Evolutionary conservation across 1,140 invertebrate species (phyloP).

Genomic region (Ips nitidus): DNA sequence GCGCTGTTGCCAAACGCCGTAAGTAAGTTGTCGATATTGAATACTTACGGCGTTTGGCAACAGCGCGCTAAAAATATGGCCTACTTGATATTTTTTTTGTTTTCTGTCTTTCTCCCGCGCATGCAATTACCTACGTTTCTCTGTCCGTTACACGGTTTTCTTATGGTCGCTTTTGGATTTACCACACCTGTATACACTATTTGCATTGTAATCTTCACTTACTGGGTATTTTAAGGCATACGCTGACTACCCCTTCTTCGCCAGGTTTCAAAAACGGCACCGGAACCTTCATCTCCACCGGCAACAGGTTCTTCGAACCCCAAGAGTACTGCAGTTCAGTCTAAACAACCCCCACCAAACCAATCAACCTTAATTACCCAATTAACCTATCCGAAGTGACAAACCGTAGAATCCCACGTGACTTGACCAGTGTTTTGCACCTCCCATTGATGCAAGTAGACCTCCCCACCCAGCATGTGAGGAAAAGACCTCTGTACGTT

Average conservation of each 20-base stretch:
- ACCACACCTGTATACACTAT: too few species aligned
- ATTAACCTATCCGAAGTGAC: background rate
- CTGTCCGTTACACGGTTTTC: too few species aligned
- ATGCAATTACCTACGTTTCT: too few species aligned
- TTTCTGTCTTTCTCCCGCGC: too few species aligned
- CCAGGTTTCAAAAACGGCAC: conserved; percentile 49
- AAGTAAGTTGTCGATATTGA: too few species aligned
- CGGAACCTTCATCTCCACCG: conserved; percentile 38
- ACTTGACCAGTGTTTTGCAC: conserved; percentile 48
- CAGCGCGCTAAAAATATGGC: too few species aligned
- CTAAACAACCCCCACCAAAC: conserved; percentile 41
- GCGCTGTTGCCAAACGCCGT: too few species aligned
- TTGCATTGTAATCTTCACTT: too few species aligned
- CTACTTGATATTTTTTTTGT: too few species aligned
- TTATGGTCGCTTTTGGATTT: too few species aligned
- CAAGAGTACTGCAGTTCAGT: conserved; percentile 49
- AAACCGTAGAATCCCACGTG: conserved; percentile 46
- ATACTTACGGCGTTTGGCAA: too few species aligned
- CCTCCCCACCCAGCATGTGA: conserved; percentile 46
- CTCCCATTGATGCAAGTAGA: conserved; percentile 50
- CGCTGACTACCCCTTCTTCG: conserved; percentile 46
- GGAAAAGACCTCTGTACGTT: conserved; percentile 37
- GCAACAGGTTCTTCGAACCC: conserved; percentile 46
- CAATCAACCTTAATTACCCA: too few species aligned
- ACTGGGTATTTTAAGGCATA: conserved; percentile 47